Base-by-base conservation (phyloP, 2,888 invertebrate species). In the Zeuzera pyrina region DNA sequence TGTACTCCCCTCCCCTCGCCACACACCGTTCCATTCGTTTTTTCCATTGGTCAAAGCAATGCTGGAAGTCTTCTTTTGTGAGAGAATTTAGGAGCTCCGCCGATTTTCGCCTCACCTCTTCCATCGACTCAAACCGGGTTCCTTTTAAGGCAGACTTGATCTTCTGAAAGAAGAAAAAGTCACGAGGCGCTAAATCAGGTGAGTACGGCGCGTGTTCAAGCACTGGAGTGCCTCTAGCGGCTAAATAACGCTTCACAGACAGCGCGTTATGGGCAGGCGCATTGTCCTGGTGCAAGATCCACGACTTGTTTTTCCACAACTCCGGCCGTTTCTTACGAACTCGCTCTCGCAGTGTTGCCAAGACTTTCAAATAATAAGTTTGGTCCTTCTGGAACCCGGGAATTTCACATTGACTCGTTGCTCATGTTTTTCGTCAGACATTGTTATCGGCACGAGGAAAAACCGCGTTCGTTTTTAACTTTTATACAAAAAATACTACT, bases 271-370 rank as follows among this genome's bases (percentile, higher is more conserved):
- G 45, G 10, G 42, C 32, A 12, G 42, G 42, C 30, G 49, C 49
- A 35, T 49, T 52, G 38, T 53, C 41, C 36, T 48, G 42, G 40
- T 50, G 45, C 36, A 50, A 45, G 44, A 48, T 42, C 46, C 47
- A 52, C 12, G 42, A 41, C 22, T 48, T 45, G 33, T 45, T 31
- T 19, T 27, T 30, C 43, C 49, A 48, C 31, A 45, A 47, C 33
- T 49, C 40, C 24, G 45, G 46, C 32, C 38, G 11, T 24, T 10
- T 24, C 12, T 12, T 10, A 8, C 13, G 24, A 10, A 24, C 12
- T 24, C 6, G 24, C 13, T 24, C 11, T 24, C 12, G 2, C 24
- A 24, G 12, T 2, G 11, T 10, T 1, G 11, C 1, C 12, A 24
- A 11, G 12, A 24, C 24, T 6, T 12, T 2, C 24, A 24, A 3